Evolutionary conservation across 2,888 invertebrate genomes (phyloP), one percentile per base, ranked within the genome.

Genomic region (Pammene aurita): DNA sequence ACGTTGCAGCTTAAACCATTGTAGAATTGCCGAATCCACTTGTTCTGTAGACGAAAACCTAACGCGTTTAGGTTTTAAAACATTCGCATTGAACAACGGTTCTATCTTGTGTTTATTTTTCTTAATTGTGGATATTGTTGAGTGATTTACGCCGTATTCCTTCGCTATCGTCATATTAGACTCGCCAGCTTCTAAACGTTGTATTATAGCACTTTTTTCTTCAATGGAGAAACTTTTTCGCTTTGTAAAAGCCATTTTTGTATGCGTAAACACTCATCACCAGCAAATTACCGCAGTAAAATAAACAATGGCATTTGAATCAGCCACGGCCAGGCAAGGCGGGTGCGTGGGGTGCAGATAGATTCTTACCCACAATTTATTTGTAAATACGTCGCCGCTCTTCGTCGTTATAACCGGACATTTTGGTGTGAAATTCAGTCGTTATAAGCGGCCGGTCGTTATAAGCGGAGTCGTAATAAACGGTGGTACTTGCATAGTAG

Each of bases 121-220:
- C n/a, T n/a, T n/a, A n/a, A n/a, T n/a, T n/a, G n/a, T n/a, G n/a
- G n/a, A n/a, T n/a, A n/a, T n/a, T n/a, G n/a, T n/a, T n/a, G n/a
- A n/a, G n/a, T n/a, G n/a, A n/a, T n/a, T n/a, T n/a, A n/a, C n/a
- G n/a, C n/a, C n/a, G n/a, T n/a, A n/a, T n/a, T n/a, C n/a, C n/a
- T n/a, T n/a, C n/a, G n/a, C n/a, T n/a, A n/a, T n/a, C n/a, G n/a
- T n/a, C n/a, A n/a, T n/a, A n/a, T n/a, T n/a, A n/a, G n/a, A n/a
- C n/a, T n/a, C n/a, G n/a, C n/a, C n/a, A 0, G 16, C 48, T 75
- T 77, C 73, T 73, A 74, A 78, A 66, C 74, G 48, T 57, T 65
- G 66, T 76, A 76, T 61, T 73, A 75, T 75, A 63, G 60, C 70
- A 74, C 68, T 66, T 74, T 74, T 75, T 70, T 75, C 72, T 67